A percentile compares a stretch with the other conserved stretches of the same genome.
phyloP scores from a whole-genome alignment of 2,797 vertebrate species.

The Urocyon cinereoargenteus region DNA sequence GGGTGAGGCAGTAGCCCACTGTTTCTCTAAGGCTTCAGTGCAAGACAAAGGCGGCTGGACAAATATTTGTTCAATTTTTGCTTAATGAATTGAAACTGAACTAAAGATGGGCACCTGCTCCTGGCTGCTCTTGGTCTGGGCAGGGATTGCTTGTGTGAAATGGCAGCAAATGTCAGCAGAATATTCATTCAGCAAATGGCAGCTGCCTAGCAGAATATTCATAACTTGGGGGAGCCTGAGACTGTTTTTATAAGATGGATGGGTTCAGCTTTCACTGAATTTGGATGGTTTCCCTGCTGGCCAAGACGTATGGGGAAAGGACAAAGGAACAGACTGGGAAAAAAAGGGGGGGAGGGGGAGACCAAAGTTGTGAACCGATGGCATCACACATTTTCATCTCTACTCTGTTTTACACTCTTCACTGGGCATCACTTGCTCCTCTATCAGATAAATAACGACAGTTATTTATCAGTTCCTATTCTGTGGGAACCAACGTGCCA shows the following conservation, averaged over 20 bases:
- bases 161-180: neutral
- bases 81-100: neutral
- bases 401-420: neutral
- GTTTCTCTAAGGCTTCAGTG: neutral
- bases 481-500: neutral
- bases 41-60: slow-evolving; percentile 50
- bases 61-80: slow-evolving; percentile 72
- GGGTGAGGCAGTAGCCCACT: neutral
- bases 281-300: neutral
- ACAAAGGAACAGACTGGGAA: neutral
- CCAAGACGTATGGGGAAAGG: neutral
- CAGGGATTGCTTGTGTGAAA: neutral
- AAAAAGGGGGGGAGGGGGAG: neutral
- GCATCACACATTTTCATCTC: neutral
- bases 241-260: neutral
- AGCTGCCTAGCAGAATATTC: slow-evolving; percentile 54
- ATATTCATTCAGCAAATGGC: slow-evolving; percentile 33
- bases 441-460: neutral
- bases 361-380: too few relatives aligned
- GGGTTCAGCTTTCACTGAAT: neutral
- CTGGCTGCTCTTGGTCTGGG: neutral
- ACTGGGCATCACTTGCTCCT: neutral
- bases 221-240: neutral
- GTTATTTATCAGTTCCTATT: neutral
- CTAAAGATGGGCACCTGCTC: slow-evolving; percentile 49